Percentiles rank a stretch among this genome's conserved stretches.
These are phyloP conservation scores for Lagopus leucura DNA, from an alignment of 2,113 vertebrate species.

Conservation along the genomic window DNA sequence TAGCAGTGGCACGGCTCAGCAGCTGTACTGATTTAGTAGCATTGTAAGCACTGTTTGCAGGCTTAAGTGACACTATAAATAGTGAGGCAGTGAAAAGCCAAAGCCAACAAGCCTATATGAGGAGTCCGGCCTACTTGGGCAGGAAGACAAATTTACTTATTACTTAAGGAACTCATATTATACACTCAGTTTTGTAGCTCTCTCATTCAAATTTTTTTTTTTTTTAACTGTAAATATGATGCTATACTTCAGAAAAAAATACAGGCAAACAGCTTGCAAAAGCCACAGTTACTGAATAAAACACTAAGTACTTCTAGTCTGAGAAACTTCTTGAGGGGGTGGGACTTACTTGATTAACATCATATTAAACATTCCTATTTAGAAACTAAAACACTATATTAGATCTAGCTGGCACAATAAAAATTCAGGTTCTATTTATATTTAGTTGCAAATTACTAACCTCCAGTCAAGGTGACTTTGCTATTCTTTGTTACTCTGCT, in stretches of 20 bases:
- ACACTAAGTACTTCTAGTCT: background rate
- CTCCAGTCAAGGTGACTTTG: background rate
- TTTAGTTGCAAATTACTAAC: background rate
- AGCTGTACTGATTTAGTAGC: background rate
- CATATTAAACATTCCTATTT: background rate
- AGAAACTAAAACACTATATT: background rate
- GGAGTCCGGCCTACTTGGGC: background rate
- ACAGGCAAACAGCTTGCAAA: background rate
- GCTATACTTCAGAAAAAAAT: background rate
- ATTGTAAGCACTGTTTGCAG: background rate
- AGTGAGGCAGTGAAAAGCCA: background rate
- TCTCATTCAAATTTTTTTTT: background rate
- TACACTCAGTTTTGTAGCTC: background rate
- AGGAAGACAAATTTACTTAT: background rate
- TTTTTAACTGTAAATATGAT: background rate
- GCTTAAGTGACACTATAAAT: background rate
- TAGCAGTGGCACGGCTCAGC: background rate
- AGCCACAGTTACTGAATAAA: background rate
- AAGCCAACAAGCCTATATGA: background rate
- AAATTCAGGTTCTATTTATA: background rate
- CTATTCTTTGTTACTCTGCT: background rate
- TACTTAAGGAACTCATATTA: background rate
- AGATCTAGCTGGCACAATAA: background rate
- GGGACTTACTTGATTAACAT: background rate
- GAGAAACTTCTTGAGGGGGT: background rate